phyloP scores from a whole-genome alignment of 2,888 invertebrate genomes.

The Cataglyphis livida region DNA sequence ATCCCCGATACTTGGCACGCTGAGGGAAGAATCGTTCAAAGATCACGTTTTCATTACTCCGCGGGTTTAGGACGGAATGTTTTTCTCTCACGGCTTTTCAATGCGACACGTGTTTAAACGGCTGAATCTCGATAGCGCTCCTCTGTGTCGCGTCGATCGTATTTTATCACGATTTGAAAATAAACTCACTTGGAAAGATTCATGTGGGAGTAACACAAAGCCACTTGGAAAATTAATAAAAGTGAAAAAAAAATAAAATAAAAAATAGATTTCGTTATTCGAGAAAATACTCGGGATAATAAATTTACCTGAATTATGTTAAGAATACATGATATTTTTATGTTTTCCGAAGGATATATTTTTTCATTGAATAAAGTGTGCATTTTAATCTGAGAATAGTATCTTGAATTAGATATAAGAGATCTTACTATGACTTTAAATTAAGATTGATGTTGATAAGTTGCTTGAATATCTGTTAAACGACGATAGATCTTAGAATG shows the following conservation, averaged over 20 bases:
- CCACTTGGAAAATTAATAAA: background rate
- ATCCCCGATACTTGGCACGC: slow-evolving; percentile 45
- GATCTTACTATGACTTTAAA: slow-evolving; percentile 11
- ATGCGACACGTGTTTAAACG: background rate
- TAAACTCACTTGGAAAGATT: background rate
- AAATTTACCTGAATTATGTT: background rate
- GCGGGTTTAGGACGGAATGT: background rate
- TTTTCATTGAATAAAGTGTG: background rate
- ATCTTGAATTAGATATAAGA: slow-evolving; percentile 7
- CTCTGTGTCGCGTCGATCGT: slow-evolving; percentile 1
- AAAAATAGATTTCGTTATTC: background rate
- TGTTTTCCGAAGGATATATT: background rate
- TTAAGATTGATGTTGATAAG: background rate
- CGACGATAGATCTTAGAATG: slow-evolving; percentile 12
- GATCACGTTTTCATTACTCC: slow-evolving; percentile 33
- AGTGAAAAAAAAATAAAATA: background rate
- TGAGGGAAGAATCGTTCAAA: slow-evolving; percentile 3
- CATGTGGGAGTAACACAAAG: background rate
- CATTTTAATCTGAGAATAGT: background rate
- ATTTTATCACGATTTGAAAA: background rate
- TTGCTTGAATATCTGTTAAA: slow-evolving; percentile 12
- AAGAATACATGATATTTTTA: background rate
- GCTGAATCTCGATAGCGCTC: background rate
- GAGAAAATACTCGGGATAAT: background rate
- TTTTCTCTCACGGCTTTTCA: background rate